A percentile compares a stretch with the other conserved stretches of the same genome.
These are phyloP conservation scores for Peromyscus attwateri DNA, from an alignment of 2,797 vertebrate genomes.

Conservation along the genomic window DNA sequence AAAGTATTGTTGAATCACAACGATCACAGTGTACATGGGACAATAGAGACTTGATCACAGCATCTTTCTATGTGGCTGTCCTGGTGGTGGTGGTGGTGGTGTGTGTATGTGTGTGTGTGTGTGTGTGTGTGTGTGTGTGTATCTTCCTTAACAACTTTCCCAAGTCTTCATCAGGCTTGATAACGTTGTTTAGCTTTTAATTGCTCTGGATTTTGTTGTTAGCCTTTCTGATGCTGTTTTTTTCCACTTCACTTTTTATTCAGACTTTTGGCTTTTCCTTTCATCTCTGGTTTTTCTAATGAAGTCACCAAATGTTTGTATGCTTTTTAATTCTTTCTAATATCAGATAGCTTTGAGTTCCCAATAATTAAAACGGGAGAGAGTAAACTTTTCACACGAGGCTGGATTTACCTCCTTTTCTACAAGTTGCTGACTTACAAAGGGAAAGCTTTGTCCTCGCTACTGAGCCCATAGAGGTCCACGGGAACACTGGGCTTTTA, in stretches of 20 bases:
- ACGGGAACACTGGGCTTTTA: not conserved
- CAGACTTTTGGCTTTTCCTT: not conserved
- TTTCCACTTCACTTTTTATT: not conserved
- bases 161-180: not conserved
- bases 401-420: conserved; percentile 42
- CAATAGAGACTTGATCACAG: not conserved
- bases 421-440: not conserved
- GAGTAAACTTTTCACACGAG: not conserved
- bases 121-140: not conserved
- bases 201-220: not conserved
- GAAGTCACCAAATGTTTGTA: not conserved
- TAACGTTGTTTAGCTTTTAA: not conserved
- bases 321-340: not conserved
- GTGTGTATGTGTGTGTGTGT: not conserved
- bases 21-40: conserved; percentile 6
- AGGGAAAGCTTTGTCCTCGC: not conserved
- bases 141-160: not conserved
- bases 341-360: conserved; percentile 25
- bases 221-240: not conserved
- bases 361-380: not conserved
- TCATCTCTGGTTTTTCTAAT: not conserved
- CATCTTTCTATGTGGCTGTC: not conserved
- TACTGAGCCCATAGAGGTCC: not conserved
- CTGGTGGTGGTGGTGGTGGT: not conserved
- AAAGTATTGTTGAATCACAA: not conserved